Evolutionary conservation across 2,888 invertebrate genomes (phyloP).

Genomic region (Rhyacophila evoluta): DNA sequence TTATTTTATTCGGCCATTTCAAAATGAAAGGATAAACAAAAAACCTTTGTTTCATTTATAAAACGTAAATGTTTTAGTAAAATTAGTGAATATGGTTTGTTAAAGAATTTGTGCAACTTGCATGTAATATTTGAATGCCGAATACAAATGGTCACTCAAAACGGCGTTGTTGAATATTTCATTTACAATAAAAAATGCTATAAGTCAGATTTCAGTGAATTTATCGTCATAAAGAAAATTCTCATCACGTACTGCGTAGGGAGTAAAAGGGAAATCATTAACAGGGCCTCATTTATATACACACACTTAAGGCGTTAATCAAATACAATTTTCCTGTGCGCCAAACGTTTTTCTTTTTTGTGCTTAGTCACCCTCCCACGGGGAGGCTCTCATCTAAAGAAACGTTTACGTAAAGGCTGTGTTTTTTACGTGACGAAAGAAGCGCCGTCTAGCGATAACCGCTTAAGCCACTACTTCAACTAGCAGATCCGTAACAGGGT

Average conservation of each 20-base stretch:
- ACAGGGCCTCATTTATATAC: slow-evolving; percentile 14
- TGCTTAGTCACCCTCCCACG: slow-evolving; percentile 15
- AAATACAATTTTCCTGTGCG: slow-evolving; percentile 22
- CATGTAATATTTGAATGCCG: too few relatives aligned
- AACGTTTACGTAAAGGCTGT: slow-evolving; percentile 40
- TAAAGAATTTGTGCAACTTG: too few relatives aligned
- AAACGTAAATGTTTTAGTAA: too few relatives aligned
- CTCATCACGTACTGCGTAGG: not conserved
- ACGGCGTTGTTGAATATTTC: too few relatives aligned
- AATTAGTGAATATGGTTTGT: too few relatives aligned
- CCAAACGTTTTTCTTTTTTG: slow-evolving; percentile 24
- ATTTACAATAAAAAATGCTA: too few relatives aligned
- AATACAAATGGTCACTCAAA: too few relatives aligned
- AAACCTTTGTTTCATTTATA: too few relatives aligned
- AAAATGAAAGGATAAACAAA: too few relatives aligned
- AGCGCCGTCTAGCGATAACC: slow-evolving; percentile 33
- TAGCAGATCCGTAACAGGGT: not conserved
- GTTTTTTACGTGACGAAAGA: slow-evolving; percentile 33
- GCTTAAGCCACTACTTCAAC: slow-evolving; percentile 27
- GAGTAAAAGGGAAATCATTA: not conserved
- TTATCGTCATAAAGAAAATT: not conserved
- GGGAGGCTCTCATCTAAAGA: slow-evolving; percentile 23
- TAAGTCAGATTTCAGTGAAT: too few relatives aligned
- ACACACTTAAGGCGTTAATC: slow-evolving; percentile 22
- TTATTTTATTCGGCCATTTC: too few relatives aligned